A percentile compares a stretch with the other conserved stretches of the same genome.
Conservation (phyloP, 2,113 vertebrate species). For the Callipepla squamata region DNA sequence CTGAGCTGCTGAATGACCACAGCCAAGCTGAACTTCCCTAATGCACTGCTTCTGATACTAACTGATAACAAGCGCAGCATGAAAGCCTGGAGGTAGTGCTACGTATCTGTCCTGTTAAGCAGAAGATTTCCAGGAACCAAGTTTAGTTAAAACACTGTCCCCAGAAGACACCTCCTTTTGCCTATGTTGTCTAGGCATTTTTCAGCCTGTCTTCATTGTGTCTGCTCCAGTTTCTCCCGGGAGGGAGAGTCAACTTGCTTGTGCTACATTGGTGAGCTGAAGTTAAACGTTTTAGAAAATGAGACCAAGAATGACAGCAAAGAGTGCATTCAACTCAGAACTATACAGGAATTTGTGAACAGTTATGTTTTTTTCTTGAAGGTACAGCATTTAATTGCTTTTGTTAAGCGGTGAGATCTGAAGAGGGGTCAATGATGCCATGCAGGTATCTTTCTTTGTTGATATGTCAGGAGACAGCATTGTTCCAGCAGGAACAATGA, state of each 20-base stretch:
- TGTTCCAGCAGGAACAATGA: not conserved
- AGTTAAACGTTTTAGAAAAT: conserved; percentile 31
- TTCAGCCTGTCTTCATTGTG: conserved; percentile 22
- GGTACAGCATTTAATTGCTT: conserved; percentile 14
- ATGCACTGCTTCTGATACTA: not conserved
- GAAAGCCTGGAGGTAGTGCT: not conserved
- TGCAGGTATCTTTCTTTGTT: conserved; percentile 1
- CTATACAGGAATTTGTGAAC: not conserved
- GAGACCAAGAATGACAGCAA: conserved; percentile 31
- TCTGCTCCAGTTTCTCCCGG: conserved; percentile 32
- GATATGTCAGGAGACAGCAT: not conserved
- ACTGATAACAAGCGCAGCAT: not conserved
- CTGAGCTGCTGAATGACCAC: not conserved
- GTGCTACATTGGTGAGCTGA: not conserved
- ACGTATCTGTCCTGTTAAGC: not conserved
- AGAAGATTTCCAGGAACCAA: not conserved
- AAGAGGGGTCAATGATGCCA: conserved; percentile 21
- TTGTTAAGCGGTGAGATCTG: not conserved
- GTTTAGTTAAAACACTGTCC: not conserved
- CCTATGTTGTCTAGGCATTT: conserved; percentile 16
- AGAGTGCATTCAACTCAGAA: not conserved
- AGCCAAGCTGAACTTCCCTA: not conserved
- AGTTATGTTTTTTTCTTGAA: not conserved
- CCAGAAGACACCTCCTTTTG: conserved; percentile 11
- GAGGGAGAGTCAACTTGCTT: conserved; percentile 17